Percentiles rank a stretch among this genome's conserved stretches.
Evolutionary conservation across 1,140 invertebrate species (phyloP).

Genomic region (Phymastichus coffea): DNA sequence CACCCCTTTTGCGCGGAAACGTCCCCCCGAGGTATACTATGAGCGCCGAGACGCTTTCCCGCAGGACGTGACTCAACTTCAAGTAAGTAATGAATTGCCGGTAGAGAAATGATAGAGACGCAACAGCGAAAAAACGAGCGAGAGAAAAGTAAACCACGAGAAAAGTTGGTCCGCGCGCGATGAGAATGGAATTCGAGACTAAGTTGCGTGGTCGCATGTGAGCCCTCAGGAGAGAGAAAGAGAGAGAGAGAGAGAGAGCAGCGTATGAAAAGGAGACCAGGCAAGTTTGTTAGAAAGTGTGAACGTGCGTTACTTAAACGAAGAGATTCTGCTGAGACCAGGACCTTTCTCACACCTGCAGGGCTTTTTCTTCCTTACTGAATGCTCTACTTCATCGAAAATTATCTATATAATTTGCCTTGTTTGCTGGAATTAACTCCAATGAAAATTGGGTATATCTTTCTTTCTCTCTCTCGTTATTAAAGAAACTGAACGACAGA

Average conservation of each 20-base stretch:
- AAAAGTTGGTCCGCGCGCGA: not conserved
- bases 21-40: slow-evolving; percentile 24
- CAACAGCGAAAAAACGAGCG: slow-evolving; percentile 11
- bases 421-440: no score
- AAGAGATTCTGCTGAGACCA: no score
- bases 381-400: no score
- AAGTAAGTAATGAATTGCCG: slow-evolving; percentile 45
- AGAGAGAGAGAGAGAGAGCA: slow-evolving; percentile 11
- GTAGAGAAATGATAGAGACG: slow-evolving; percentile 39
- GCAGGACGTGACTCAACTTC: slow-evolving; percentile 41
- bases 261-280: no score
- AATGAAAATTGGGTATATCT: no score
- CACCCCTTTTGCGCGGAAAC: slow-evolving; percentile 15
- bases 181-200: slow-evolving; percentile 5
- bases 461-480: no score
- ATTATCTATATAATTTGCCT: no score
- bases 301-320: no score
- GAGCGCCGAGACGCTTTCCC: slow-evolving; percentile 24
- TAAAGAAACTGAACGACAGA: no score
- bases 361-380: no score
- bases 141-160: not conserved
- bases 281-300: no score
- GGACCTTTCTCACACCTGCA: no score
- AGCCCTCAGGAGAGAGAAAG: not conserved
- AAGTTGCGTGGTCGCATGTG: not conserved